A percentile compares a stretch with the other conserved stretches of the same genome.
These are phyloP conservation scores for Lycophotia porphyrea DNA, from an alignment of 2,888 invertebrate species.

Conservation along the genomic window DNA sequence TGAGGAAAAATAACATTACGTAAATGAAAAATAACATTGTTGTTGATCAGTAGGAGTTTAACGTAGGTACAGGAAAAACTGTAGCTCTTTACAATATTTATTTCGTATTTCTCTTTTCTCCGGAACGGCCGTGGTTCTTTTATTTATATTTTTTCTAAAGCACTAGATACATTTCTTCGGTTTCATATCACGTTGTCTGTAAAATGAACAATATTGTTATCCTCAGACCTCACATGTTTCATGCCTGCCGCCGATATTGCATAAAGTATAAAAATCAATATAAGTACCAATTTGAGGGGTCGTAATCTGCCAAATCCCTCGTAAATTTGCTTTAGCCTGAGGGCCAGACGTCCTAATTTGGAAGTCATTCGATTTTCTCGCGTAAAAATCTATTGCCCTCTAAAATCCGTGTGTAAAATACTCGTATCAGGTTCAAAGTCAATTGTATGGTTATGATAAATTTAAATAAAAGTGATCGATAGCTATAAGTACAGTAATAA, in stretches of 20 bases:
- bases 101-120: slow-evolving; percentile 1
- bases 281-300: slow-evolving; percentile 52
- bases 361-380: slow-evolving; percentile 52
- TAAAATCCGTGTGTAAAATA: slow-evolving; percentile 22
- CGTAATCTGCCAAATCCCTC: slow-evolving; percentile 58
- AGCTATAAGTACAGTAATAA: slow-evolving; percentile 17
- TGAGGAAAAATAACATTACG: slow-evolving; percentile 27
- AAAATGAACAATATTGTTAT: slow-evolving; percentile 4
- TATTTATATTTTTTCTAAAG: background rate
- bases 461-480: background rate
- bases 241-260: slow-evolving; percentile 26
- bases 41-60: slow-evolving; percentile 14
- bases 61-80: background rate
- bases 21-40: slow-evolving; percentile 37
- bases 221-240: slow-evolving; percentile 1
- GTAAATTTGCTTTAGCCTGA: slow-evolving; percentile 56
- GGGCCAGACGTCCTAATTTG: slow-evolving; percentile 56
- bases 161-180: background rate
- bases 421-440: slow-evolving; percentile 3
- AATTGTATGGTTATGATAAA: background rate
- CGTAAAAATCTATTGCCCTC: slow-evolving; percentile 48
- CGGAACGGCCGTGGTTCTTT: background rate
- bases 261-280: slow-evolving; percentile 55
- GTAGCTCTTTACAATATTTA: background rate
- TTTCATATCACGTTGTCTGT: background rate